These are phyloP conservation scores for Carterocephalus palaemon DNA, from an alignment of 2,888 invertebrate species.

Conservation along the genomic window DNA sequence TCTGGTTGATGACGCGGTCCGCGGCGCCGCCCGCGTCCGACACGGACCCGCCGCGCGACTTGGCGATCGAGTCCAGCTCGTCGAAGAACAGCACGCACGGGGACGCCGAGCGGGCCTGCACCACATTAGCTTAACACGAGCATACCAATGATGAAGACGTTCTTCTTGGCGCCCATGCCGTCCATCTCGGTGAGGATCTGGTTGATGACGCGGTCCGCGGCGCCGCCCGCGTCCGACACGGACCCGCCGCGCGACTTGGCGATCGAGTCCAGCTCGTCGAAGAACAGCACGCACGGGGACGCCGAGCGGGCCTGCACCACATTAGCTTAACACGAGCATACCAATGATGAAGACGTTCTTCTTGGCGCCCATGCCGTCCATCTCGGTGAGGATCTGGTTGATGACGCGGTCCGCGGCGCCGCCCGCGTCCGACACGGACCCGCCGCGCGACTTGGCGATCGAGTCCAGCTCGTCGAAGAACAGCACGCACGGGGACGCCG, in stretches of 20 bases:
- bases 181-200: constrained; percentile 99
- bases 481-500: constrained; percentile 98
- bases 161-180: constrained; percentile 99
- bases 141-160: constrained; percentile 99
- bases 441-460: constrained; percentile 99
- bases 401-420: constrained; percentile 99
- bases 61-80: too few relatives aligned
- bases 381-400: constrained; percentile 99
- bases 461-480: constrained; percentile 99
- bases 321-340: too few relatives aligned
- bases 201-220: constrained; percentile 99
- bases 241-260: constrained; percentile 99
- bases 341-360: constrained; percentile 99
- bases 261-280: constrained; percentile 99
- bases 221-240: constrained; percentile 98
- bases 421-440: constrained; percentile 97
- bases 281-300: constrained; percentile 99
- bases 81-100: too few relatives aligned
- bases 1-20: too few relatives aligned
- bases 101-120: too few relatives aligned
- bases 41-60: too few relatives aligned
- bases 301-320: constrained; percentile 95
- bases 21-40: too few relatives aligned
- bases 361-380: constrained; percentile 99
- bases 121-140: too few relatives aligned